These are phyloP conservation scores for Tipula confusa DNA, from an alignment of 2,888 invertebrate genomes.

Conservation along the genomic window DNA sequence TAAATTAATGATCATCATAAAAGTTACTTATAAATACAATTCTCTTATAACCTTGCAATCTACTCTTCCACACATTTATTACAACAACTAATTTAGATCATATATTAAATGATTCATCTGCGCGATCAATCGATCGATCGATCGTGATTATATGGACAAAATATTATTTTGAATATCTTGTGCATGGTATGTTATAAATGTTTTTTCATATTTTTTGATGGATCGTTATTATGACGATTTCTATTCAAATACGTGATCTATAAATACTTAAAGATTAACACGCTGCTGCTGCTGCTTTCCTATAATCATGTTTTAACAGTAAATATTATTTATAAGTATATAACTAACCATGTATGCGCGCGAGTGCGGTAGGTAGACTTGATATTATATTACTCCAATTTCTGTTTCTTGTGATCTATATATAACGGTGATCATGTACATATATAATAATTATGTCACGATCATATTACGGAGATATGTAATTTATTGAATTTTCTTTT, in stretches of 20 bases:
- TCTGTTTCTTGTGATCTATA: not conserved
- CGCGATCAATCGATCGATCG: not conserved
- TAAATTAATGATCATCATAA: slow-evolving; percentile 20
- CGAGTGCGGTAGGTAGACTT: not conserved
- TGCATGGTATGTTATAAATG: not conserved
- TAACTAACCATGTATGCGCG: not conserved
- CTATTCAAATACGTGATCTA: not conserved
- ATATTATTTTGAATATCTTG: not conserved
- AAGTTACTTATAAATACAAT: not conserved
- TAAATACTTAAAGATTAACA: not conserved
- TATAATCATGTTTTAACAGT: not conserved
- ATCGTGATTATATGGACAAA: slow-evolving; percentile 3
- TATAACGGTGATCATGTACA: slow-evolving; percentile 12
- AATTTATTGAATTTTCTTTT: not conserved
- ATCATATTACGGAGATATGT: not conserved
- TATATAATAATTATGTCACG: slow-evolving; percentile 8
- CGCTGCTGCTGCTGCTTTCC: not conserved
- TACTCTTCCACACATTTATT: not conserved
- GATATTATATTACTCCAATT: slow-evolving; percentile 16
- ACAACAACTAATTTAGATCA: not conserved
- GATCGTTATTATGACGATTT: slow-evolving; percentile 8
- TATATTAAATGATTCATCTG: not conserved
- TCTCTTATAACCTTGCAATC: slow-evolving; percentile 20
- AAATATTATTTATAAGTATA: not conserved
- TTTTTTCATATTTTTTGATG: not conserved